Evolutionary conservation across 2,888 invertebrate genomes (phyloP).

Genomic region (Monopis laevigella): DNA sequence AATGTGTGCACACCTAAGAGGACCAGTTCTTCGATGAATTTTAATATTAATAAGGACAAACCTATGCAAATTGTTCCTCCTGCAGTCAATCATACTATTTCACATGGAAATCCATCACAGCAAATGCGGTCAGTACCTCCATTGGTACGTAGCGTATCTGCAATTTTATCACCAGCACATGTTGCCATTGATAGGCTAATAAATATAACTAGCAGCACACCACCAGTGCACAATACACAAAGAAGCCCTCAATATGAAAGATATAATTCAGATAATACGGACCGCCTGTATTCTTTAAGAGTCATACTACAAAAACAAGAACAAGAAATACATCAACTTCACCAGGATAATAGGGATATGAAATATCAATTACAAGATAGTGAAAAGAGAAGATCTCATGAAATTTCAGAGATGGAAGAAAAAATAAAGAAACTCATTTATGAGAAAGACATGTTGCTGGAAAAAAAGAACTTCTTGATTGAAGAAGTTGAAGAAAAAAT

Average conservation of each 20-base stretch:
- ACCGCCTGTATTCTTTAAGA: constrained; percentile 42
- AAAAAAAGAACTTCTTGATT: constrained; percentile 37
- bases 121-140: constrained; percentile 32
- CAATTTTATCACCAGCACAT: constrained; percentile 46
- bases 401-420: constrained; percentile 35
- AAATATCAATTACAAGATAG: constrained; percentile 40
- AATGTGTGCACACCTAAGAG: constrained; percentile 34
- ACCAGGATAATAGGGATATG: constrained; percentile 48
- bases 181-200: constrained; percentile 52
- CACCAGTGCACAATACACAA: constrained; percentile 44
- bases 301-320: constrained; percentile 50
- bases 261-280: constrained; percentile 32
- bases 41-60: constrained; percentile 34
- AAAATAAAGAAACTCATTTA: constrained; percentile 43
- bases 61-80: constrained; percentile 55
- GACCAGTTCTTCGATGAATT: constrained; percentile 32
- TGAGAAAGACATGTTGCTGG: constrained; percentile 36
- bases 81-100: constrained; percentile 36
- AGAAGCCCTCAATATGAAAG: constrained; percentile 31
- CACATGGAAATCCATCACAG: constrained; percentile 26
- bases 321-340: constrained; percentile 40
- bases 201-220: constrained; percentile 45
- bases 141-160: constrained; percentile 51
- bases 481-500: constrained; percentile 46
- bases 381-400: constrained; percentile 36